phyloP scores from a whole-genome alignment of 2,888 invertebrate species.

The Oithona nana region DNA sequence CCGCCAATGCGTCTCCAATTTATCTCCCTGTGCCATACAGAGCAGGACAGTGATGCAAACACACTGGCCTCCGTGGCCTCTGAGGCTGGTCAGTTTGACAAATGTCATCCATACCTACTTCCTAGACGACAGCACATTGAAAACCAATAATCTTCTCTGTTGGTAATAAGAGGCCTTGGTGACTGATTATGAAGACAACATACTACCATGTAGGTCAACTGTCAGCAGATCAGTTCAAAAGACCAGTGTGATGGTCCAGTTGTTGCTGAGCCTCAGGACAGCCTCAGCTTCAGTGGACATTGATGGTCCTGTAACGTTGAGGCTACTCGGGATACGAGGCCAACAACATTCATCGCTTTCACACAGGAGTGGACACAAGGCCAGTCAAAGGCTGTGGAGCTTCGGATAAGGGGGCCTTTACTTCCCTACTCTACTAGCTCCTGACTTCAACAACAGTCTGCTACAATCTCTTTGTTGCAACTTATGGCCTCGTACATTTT shows the following conservation, averaged over 20 bases:
- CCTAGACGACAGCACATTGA: no score
- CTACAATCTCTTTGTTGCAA: not conserved
- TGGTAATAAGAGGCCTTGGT: no score
- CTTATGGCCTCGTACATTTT: not conserved
- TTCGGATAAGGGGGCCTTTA: not conserved
- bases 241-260: no score
- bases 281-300: not conserved
- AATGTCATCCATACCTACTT: no score
- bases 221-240: no score
- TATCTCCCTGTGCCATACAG: no score
- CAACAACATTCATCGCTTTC: not conserved
- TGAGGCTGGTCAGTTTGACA: no score
- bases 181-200: no score
- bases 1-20: not conserved
- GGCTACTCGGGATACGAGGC: not conserved
- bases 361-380: not conserved
- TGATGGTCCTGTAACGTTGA: not conserved
- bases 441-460: not conserved
- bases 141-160: no score
- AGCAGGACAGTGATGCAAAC: no score
- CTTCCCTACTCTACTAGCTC: not conserved
- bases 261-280: not conserved
- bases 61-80: no score
- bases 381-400: not conserved
- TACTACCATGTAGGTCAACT: no score